phyloP scores from a whole-genome alignment of 1,140 invertebrate genomes.

The Tribolium madens region DNA sequence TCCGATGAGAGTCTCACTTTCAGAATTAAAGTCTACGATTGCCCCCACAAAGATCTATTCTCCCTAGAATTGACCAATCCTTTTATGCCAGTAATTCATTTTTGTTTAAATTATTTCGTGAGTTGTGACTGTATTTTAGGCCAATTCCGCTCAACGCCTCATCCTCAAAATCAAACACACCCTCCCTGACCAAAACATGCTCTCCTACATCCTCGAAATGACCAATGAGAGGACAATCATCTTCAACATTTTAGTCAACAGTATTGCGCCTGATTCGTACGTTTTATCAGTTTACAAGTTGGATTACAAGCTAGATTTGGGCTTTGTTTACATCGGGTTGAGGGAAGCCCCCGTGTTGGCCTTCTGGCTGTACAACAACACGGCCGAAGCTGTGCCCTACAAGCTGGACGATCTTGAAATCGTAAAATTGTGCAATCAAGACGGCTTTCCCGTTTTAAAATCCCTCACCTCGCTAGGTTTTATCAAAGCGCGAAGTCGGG shows the following conservation, averaged over 20 bases:
- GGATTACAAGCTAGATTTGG: slow-evolving; percentile 22
- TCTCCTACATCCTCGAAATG: slow-evolving; percentile 49
- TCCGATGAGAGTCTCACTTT: slow-evolving; percentile 43
- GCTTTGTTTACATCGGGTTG: slow-evolving; percentile 43
- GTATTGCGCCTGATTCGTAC: slow-evolving; percentile 9
- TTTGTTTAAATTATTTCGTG: not conserved
- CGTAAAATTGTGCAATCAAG: slow-evolving; percentile 34
- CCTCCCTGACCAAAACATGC: not conserved
- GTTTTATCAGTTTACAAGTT: slow-evolving; percentile 28
- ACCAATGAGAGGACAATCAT: slow-evolving; percentile 46
- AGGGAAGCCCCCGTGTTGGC: slow-evolving; percentile 47
- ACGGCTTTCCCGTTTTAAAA: slow-evolving; percentile 51
- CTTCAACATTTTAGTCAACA: slow-evolving; percentile 49
- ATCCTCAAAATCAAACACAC: slow-evolving; percentile 45
- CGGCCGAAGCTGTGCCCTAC: slow-evolving; percentile 41
- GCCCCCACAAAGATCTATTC: slow-evolving; percentile 56
- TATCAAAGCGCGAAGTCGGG: slow-evolving; percentile 22
- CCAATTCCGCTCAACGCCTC: slow-evolving; percentile 1
- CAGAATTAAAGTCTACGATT: slow-evolving; percentile 52
- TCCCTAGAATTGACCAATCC: slow-evolving; percentile 6
- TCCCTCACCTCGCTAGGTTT: slow-evolving; percentile 53
- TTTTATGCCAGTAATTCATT: not conserved
- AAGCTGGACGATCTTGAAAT: slow-evolving; percentile 43
- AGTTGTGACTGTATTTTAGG: not conserved
- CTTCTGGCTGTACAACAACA: slow-evolving; percentile 60